These are phyloP conservation scores for Beaufortia kweichowensis DNA, from an alignment of 2,113 vertebrate genomes.

Conservation along the genomic window DNA sequence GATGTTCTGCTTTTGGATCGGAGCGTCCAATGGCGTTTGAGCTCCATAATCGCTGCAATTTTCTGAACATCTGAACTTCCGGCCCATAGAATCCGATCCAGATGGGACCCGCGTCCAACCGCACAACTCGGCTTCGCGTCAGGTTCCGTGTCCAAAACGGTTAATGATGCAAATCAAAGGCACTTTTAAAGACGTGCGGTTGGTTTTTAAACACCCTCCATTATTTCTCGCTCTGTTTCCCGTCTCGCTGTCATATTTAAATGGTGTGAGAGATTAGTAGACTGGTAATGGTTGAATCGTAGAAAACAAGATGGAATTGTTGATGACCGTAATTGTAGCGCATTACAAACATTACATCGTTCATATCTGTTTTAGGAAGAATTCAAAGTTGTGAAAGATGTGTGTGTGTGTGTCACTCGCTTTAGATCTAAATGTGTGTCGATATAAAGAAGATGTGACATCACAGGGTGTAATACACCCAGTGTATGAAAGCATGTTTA, in stretches of 20 bases:
- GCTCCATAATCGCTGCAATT: conserved; percentile 81
- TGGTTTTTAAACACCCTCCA: conserved; percentile 59
- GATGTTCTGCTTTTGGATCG: conserved; percentile 84
- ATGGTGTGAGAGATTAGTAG: background rate
- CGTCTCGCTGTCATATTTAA: conserved; percentile 1
- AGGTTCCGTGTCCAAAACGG: conserved; percentile 71
- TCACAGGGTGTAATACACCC: too few species aligned
- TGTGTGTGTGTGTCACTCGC: too few species aligned
- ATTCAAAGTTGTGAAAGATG: too few species aligned
- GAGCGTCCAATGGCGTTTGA: conserved; percentile 81
- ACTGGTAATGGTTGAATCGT: background rate
- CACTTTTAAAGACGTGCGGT: conserved; percentile 66
- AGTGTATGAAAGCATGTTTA: too few species aligned
- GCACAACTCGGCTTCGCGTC: conserved; percentile 72
- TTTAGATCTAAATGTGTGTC: too few species aligned
- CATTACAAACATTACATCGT: too few species aligned
- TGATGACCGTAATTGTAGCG: background rate
- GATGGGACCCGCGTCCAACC: conserved; percentile 71
- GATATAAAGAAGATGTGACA: too few species aligned
- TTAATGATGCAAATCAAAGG: conserved; percentile 78
- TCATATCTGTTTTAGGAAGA: too few species aligned
- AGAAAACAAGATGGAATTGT: background rate
- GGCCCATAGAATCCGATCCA: conserved; percentile 73
- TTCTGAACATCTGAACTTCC: conserved; percentile 79
- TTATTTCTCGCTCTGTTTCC: background rate